phyloP scores from a whole-genome alignment of 2,113 vertebrate species.

The Thinocorus orbignyianus region DNA sequence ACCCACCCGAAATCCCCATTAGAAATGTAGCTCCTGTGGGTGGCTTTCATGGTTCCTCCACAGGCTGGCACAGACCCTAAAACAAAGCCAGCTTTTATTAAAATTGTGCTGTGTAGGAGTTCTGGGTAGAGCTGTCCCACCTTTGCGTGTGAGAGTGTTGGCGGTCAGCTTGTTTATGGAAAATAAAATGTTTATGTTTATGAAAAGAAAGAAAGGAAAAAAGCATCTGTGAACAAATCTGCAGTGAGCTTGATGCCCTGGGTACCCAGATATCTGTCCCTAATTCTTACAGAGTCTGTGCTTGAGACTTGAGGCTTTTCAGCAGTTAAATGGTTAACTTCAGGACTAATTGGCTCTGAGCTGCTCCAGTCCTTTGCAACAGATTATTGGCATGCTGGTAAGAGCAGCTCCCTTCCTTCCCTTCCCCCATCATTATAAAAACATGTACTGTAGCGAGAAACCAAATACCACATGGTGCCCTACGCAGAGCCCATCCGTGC shows the following conservation, averaged over 20 bases:
- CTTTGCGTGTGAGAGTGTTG: neutral
- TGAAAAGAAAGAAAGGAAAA: neutral
- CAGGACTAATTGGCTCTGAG: slow-evolving; percentile 42
- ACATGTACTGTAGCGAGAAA: slow-evolving; percentile 59
- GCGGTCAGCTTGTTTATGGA: too few species aligned
- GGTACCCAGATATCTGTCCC: neutral
- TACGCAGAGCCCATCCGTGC: neutral
- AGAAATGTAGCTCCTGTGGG: neutral
- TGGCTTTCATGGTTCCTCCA: neutral
- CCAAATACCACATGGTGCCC: slow-evolving; percentile 48
- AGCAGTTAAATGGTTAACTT: slow-evolving; percentile 52
- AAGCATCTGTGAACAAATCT: neutral
- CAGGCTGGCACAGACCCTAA: neutral
- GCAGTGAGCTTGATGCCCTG: neutral
- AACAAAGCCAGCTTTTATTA: neutral
- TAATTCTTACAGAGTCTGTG: neutral
- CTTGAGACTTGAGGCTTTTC: neutral
- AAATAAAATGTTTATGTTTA: too few species aligned
- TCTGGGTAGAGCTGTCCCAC: neutral
- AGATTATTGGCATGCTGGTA: slow-evolving; percentile 64
- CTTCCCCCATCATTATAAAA: slow-evolving; percentile 64
- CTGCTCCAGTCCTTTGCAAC: slow-evolving; percentile 43
- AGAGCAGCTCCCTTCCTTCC: slow-evolving; percentile 60
- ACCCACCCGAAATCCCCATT: rapidly evolving
- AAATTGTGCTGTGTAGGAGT: neutral